phyloP scores from a whole-genome alignment of 2,113 vertebrate genomes.

The Butorides virescens region DNA sequence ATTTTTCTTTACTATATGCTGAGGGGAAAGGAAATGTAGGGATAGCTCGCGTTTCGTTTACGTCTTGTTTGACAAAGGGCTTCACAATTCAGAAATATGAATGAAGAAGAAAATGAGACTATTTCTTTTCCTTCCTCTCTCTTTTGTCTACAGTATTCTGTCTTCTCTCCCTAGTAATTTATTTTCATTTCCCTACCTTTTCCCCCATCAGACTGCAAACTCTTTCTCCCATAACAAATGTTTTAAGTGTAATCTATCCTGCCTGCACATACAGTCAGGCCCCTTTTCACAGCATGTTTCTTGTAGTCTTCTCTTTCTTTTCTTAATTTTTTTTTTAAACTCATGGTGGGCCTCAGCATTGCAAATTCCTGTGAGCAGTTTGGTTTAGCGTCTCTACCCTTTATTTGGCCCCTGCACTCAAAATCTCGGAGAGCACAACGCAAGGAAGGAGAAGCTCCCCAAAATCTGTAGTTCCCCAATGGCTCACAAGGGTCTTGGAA shows the following conservation, averaged over 20 bases:
- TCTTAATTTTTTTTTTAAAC: neutral
- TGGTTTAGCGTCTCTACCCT: neutral
- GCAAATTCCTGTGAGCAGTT: conserved; percentile 2
- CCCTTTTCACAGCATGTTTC: neutral
- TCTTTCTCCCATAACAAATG: neutral
- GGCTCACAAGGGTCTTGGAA: neutral
- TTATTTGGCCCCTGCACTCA: neutral
- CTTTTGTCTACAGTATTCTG: neutral
- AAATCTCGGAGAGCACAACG: neutral
- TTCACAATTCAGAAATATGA: neutral
- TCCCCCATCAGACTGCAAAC: neutral
- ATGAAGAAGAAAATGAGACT: neutral
- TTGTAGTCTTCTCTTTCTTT: neutral
- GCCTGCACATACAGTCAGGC: neutral
- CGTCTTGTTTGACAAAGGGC: neutral
- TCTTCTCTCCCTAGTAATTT: neutral
- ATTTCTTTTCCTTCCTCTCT: neutral
- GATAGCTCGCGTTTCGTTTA: neutral
- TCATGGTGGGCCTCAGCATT: neutral
- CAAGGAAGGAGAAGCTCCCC: neutral
- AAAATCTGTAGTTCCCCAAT: neutral
- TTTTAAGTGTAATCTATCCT: neutral
- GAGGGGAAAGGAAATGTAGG: neutral
- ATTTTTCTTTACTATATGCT: neutral
- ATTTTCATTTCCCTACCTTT: neutral